phyloP scores from a whole-genome alignment of 1,140 invertebrate species.

The Drosophila watanabei region DNA sequence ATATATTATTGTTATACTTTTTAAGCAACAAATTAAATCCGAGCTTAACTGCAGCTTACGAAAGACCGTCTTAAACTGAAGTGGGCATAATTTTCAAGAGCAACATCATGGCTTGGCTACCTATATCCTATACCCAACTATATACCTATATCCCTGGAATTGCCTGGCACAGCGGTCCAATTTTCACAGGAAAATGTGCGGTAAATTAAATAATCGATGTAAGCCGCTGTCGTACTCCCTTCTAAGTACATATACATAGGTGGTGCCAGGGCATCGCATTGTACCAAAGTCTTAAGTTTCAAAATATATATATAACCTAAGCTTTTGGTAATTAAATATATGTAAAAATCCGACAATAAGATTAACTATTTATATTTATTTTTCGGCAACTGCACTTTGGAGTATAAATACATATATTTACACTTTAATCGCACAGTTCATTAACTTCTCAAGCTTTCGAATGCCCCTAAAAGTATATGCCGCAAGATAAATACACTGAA shows the following conservation, averaged over 20 bases:
- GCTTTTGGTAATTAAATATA: neutral
- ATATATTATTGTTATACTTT: neutral
- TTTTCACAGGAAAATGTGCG: slow-evolving; percentile 4
- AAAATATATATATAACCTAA: neutral
- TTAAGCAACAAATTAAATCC: neutral
- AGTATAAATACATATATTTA: neutral
- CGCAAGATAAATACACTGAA: neutral
- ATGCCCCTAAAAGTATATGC: slow-evolving; percentile 9
- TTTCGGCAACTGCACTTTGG: slow-evolving; percentile 5
- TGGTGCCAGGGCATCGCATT: neutral
- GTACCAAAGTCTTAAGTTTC: neutral
- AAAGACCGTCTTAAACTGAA: slow-evolving; percentile 10
- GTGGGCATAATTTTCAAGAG: neutral
- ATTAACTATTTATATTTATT: neutral
- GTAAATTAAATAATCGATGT: neutral
- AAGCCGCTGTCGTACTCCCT: neutral
- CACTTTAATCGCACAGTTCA: slow-evolving; percentile 1
- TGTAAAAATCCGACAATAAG: neutral
- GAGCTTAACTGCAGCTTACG: slow-evolving; percentile 3
- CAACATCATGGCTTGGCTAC: neutral
- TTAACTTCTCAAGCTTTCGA: neutral
- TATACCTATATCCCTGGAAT: slow-evolving; percentile 4
- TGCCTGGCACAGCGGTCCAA: neutral
- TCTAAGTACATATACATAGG: neutral
- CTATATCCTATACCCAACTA: slow-evolving; percentile 9